Base-by-base conservation (phyloP, 2,113 vertebrate genomes). In the Holacanthus passer region DNA sequence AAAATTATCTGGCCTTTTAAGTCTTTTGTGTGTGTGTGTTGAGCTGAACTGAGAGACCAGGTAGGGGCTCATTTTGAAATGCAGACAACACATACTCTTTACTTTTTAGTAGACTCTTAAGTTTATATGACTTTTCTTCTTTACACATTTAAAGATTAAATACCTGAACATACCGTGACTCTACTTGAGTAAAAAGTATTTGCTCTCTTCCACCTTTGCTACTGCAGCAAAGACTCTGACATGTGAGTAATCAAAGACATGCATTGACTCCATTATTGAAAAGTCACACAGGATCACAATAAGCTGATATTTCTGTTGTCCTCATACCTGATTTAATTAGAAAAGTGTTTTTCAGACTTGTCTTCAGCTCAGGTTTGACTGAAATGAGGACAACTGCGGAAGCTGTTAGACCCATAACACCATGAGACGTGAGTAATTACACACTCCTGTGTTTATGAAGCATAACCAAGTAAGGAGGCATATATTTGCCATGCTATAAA, bases 401-500 rank as follows among this genome's bases (percentile, higher is more conserved):
- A 68, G 39, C 69, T 68, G 66, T 63, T 58, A 69, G 37, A 84
- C 52, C 39, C 50, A 27, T 29, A 60, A 65, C 45, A 39, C 24
- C 63, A 74, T 48, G 32, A 85, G 56, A 71, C 39, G 48, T 37
- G 29, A 68, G 50, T 85, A 80, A 89, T 88, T 81, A 87, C 75
- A 68, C 79, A 69, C 64, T 63, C 73, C 73, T 74, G 72, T 70
- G 81, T 60, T 53, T 64, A 59, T 58, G 76, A 73, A 85, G 73
- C 81, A 77, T 76, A 79, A 87, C 80, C 62, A 87, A 88, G 50
- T 52, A 27, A 68, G 50, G 70, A 81, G 55, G 73, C 50, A 69
- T 52, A 52, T 58, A 77, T 82, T 84, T 76, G 24, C 58, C 35
- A 60, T 55, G 43, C 78, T 83, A 79, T 79, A 79, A 91, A 90